Percentiles rank a stretch among this genome's conserved stretches.
Evolutionary conservation across 2,888 invertebrate species (phyloP).

Genomic region (Plusia festucae): DNA sequence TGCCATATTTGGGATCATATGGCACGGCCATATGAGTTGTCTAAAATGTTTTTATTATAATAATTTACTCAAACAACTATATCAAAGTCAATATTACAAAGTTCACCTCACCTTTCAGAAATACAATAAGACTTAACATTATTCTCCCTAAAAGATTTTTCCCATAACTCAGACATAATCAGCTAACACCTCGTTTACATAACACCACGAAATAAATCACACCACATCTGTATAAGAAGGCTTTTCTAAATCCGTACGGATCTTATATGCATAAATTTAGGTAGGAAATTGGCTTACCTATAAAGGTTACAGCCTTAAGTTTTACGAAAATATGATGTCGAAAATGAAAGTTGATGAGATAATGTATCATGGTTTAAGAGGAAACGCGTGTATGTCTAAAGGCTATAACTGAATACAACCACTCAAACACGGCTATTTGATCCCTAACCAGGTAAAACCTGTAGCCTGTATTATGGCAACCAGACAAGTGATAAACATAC

Average conservation of each 20-base stretch:
- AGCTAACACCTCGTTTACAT: not conserved
- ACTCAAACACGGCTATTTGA: too few species aligned
- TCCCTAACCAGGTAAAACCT: too few species aligned
- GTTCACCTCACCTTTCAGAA: not conserved
- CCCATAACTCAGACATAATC: not conserved
- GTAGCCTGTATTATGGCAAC: too few species aligned
- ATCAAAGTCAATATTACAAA: too few species aligned
- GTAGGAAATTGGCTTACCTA: conserved; percentile 30
- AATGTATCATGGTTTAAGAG: not conserved
- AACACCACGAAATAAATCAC: conserved; percentile 12
- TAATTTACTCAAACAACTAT: too few species aligned
- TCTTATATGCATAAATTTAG: conserved; percentile 30
- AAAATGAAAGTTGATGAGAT: not conserved
- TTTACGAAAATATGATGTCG: conserved; percentile 7
- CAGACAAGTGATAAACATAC: too few species aligned
- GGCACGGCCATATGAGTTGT: too few species aligned
- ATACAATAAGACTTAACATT: conserved; percentile 1
- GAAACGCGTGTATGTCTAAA: not conserved
- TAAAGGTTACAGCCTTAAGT: not conserved
- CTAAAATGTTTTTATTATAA: too few species aligned
- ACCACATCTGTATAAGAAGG: conserved; percentile 28
- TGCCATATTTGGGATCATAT: too few species aligned
- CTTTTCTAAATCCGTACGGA: conserved; percentile 38
- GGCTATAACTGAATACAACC: too few species aligned
- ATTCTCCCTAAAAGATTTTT: not conserved